Evolutionary conservation across 2,113 vertebrate genomes (phyloP).

Genomic region (Carassius carassius): DNA sequence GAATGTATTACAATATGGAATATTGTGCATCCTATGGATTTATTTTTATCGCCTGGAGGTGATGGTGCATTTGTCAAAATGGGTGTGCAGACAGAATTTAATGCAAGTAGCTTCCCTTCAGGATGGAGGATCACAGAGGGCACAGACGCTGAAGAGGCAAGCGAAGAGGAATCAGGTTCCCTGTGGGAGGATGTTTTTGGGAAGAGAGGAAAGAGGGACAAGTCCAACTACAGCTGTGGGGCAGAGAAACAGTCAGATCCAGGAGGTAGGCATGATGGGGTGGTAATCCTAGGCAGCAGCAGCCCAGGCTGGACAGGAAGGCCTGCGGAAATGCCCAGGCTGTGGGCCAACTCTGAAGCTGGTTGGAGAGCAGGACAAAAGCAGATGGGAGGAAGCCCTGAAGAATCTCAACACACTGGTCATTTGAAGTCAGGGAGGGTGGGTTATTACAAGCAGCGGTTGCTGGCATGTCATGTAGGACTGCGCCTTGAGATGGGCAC

Average conservation of each 20-base stretch:
- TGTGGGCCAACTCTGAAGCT: conserved; percentile 72
- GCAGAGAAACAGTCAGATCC: conserved; percentile 65
- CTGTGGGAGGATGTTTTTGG: conserved; percentile 73
- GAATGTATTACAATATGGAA: conserved; percentile 37
- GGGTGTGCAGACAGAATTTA: conserved; percentile 85
- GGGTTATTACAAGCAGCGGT: conserved; percentile 54
- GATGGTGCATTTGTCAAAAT: conserved; percentile 77
- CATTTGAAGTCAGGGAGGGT: conserved; percentile 65
- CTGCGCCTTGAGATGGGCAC: background rate
- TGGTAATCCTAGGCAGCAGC: conserved; percentile 73
- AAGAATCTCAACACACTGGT: conserved; percentile 73
- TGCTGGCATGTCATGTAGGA: background rate
- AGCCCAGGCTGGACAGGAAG: conserved; percentile 78
- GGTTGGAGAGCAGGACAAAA: conserved; percentile 74
- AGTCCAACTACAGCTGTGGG: conserved; percentile 69
- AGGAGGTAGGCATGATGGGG: conserved; percentile 74
- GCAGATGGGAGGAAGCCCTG: conserved; percentile 82
- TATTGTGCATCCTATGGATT: conserved; percentile 77
- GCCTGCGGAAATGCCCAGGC: conserved; percentile 81
- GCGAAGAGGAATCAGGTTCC: conserved; percentile 73
- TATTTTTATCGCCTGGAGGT: conserved; percentile 74
- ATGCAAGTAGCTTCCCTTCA: conserved; percentile 81
- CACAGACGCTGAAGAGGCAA: conserved; percentile 58
- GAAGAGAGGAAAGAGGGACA: conserved; percentile 75
- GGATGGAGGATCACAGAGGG: conserved; percentile 75